Evolutionary conservation across 23 tunicate species (phyloP), one percentile per base, ranked within the genome.

Genomic region (Ascidia mentula): DNA sequence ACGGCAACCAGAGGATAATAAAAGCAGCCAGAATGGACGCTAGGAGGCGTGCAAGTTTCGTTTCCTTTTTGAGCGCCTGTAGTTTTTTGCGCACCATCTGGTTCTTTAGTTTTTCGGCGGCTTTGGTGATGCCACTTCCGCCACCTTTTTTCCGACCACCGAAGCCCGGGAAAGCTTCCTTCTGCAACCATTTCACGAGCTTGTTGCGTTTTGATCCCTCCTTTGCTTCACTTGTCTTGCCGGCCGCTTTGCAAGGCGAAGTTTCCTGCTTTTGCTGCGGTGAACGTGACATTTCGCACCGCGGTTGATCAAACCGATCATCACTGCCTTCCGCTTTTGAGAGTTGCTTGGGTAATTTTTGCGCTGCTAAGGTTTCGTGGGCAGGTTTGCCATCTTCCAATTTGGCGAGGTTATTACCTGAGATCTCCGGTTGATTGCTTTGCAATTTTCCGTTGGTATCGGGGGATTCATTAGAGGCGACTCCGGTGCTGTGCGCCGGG

Each of bases 1-100:
- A 95, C 15, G 99, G 99, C 79, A 87, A 61, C 99, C 99, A 95
- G 5, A 95, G 77, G 8, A 89, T 31, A 9, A 95, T 95, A 76
- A 95, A 95, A 13, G 95, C 89, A 6, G 96, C 86, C 18, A 95
- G 53, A 61, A 95, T 95, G 36, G 92, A 86, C 26, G 92, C 88
- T 22, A 95, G 72, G 0, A 95, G 77, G 39, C 96, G 76, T 40
- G 96, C 93, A 8, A 96, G 97, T 71, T 88, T 88, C 22, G 84
- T 82, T 59, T 93, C 98, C 65, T 90, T 90, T 13, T 80, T 82
- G 34, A 89, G 45, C 34, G 60, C 37, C 40, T 77, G 85, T 32
- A 78, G 78, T 35, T 89, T 87, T 36, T 87, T 87, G 39, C 45
- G 42, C 7, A 77, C 80, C 31, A 46, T 46, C 22, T 82, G 80